phyloP scores from a whole-genome alignment of 2,888 invertebrate species.

The Mylabris sibirica region DNA sequence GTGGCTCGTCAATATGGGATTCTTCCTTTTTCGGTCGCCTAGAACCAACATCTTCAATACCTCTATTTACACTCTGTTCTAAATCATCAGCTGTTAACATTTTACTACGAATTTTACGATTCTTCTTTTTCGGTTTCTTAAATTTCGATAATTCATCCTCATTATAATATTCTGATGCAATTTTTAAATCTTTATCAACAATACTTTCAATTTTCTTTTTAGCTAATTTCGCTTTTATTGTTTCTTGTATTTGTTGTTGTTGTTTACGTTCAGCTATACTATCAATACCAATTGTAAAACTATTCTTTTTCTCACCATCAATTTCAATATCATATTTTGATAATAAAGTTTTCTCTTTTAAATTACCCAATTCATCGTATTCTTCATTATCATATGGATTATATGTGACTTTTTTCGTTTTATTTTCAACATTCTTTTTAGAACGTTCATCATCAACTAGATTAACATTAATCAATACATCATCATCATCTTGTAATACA shows the following conservation, averaged over 20 bases:
- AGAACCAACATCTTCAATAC: constrained; percentile 51
- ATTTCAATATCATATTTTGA: constrained; percentile 96
- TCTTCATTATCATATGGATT: constrained; percentile 86
- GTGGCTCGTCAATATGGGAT: constrained; percentile 68
- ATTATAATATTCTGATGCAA: constrained; percentile 90
- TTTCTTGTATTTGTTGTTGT: constrained; percentile 61
- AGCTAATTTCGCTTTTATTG: constrained; percentile 69
- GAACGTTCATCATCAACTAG: constrained; percentile 85
- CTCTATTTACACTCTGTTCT: constrained; percentile 51
- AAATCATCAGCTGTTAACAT: constrained; percentile 78
- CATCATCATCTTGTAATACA: constrained; percentile 83
- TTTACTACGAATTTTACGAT: constrained; percentile 72
- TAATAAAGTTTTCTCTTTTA: constrained; percentile 73
- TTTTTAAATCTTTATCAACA: constrained; percentile 68
- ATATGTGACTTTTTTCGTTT: constrained; percentile 86
- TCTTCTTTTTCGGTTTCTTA: constrained; percentile 85
- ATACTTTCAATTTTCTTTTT: constrained; percentile 79
- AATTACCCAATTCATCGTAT: constrained; percentile 72
- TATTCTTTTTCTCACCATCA: constrained; percentile 72
- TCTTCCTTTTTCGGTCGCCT: constrained; percentile 49
- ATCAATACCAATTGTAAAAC: constrained; percentile 80
- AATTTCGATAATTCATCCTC: constrained; percentile 87
- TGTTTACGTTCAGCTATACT: constrained; percentile 66
- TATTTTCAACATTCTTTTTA: constrained; percentile 83
- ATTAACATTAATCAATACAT: constrained; percentile 92